Conservation (phyloP, 2,888 invertebrate genomes). For the Amphipyra berbera region DNA sequence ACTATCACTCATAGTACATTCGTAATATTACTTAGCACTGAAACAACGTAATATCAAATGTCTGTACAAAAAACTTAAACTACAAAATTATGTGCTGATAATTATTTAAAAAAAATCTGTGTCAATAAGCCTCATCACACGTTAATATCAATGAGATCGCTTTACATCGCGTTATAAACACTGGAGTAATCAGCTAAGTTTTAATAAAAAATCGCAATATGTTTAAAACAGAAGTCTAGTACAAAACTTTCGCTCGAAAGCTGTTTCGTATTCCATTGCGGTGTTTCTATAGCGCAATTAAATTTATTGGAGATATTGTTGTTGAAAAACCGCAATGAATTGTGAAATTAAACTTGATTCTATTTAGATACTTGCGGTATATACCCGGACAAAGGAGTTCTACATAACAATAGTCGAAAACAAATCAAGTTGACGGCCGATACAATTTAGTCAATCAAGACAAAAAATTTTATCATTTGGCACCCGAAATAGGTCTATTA, state of each 20-base stretch:
- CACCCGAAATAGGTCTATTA: slow-evolving; percentile 36
- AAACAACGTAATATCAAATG: slow-evolving; percentile 71
- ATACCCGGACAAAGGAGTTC: slow-evolving; percentile 20
- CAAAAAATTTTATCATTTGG: slow-evolving; percentile 28
- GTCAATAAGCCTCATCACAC: slow-evolving; percentile 81
- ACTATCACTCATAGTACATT: slow-evolving; percentile 49
- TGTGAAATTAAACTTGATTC: slow-evolving; percentile 21
- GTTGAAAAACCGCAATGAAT: slow-evolving; percentile 43
- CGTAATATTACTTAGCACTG: slow-evolving; percentile 54
- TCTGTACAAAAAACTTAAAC: slow-evolving; percentile 79
- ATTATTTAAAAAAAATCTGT: slow-evolving; percentile 63
- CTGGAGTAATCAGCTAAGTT: slow-evolving; percentile 47
- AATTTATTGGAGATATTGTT: slow-evolving; percentile 17
- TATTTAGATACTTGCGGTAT: slow-evolving; percentile 34
- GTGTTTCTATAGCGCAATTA: slow-evolving; percentile 24
- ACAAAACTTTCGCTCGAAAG: slow-evolving; percentile 28
- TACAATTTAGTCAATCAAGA: slow-evolving; percentile 9
- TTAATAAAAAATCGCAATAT: slow-evolving; percentile 21
- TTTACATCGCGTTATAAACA: slow-evolving; percentile 57
- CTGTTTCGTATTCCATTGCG: slow-evolving; percentile 24
- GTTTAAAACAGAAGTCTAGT: slow-evolving; percentile 12
- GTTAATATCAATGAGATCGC: slow-evolving; percentile 83
- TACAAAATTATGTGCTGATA: slow-evolving; percentile 70
- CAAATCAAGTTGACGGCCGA: slow-evolving; percentile 27
- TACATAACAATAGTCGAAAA: slow-evolving; percentile 29